These are phyloP conservation scores for Platichthys flesus DNA, from an alignment of 2,113 vertebrate species.

Conservation along the genomic window DNA sequence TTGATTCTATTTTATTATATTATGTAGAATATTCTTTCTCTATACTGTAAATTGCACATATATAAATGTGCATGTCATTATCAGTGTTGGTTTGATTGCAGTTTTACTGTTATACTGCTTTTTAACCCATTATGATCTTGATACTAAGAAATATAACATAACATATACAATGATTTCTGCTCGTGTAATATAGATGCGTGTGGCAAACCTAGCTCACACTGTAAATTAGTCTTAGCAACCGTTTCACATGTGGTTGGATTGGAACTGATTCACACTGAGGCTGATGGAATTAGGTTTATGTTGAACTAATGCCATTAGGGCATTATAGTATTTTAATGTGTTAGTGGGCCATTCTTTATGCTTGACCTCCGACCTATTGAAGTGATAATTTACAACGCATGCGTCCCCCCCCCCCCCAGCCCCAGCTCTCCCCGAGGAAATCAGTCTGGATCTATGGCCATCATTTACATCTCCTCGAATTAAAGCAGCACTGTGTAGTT, in stretches of 20 bases:
- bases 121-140: too few relatives aligned
- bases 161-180: neutral
- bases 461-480: slow-evolving; percentile 79
- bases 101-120: neutral
- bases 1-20: neutral
- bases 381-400: slow-evolving; percentile 58
- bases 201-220: neutral
- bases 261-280: neutral
- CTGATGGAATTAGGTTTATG: slow-evolving; percentile 30
- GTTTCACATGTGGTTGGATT: slow-evolving; percentile 13
- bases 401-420: slow-evolving; percentile 11
- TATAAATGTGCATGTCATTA: neutral
- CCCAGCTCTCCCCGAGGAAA: slow-evolving; percentile 73
- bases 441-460: slow-evolving; percentile 67
- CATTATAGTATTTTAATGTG: slow-evolving; percentile 70
- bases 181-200: neutral
- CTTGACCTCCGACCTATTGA: slow-evolving; percentile 72
- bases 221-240: neutral
- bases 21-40: neutral
- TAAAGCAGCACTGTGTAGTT: slow-evolving; percentile 67
- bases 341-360: slow-evolving; percentile 44
- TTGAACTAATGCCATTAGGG: slow-evolving; percentile 46
- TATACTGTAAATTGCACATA: neutral
- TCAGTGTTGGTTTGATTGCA: neutral
- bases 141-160: neutral